Base-by-base conservation (phyloP, 1,140 invertebrate genomes). In the Galendromus occidentalis region DNA sequence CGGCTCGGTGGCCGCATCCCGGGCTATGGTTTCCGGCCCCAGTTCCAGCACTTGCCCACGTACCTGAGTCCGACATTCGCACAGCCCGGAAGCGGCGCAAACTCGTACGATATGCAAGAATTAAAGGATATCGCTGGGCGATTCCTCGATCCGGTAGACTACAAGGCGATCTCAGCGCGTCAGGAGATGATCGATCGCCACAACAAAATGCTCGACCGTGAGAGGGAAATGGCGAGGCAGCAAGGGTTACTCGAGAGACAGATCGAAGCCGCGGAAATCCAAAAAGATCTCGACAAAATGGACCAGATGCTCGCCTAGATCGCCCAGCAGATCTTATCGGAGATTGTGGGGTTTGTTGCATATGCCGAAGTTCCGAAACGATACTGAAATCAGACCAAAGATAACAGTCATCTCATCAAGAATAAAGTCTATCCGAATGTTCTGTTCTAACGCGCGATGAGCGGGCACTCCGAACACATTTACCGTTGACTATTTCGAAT, bases 181-280 rank as follows among this genome's bases (percentile, higher is more conserved):
- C 51, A 59, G 51, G 51, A 59, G 2, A 33, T 33, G 51, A 59
- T 59, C 22, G 51, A 59, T 33, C 51, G 51, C 2, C 33, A 39
- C 33, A 39, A 59, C 12, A 22, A 14, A 2, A 33, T 33, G 51
- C 25, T 59, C 22, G 51, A 59, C 12, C 51, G 51, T 4, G 17
- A 59, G 33, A n/a, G 51, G 25, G 51, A 59, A 9, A 59, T 59
- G 20, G 51, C 51, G 14, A 59, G 51, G 25, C 51, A 59, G 51
- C 14, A 33, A 33, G 51, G 25, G 33, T 20, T 59, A 6, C 25
- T 59, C 14, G 14, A 59, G 33, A 59, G 51, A 9, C 51, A 59
- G 14, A 25, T 59, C 17, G 51, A 59, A 33, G 51, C 51, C 25
- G 51, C 51, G 14, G 25, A 59, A 33, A 17, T 59, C 6, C 51